Base-by-base conservation (phyloP, 2,113 vertebrate genomes). In the Erythrocebus patas region DNA sequence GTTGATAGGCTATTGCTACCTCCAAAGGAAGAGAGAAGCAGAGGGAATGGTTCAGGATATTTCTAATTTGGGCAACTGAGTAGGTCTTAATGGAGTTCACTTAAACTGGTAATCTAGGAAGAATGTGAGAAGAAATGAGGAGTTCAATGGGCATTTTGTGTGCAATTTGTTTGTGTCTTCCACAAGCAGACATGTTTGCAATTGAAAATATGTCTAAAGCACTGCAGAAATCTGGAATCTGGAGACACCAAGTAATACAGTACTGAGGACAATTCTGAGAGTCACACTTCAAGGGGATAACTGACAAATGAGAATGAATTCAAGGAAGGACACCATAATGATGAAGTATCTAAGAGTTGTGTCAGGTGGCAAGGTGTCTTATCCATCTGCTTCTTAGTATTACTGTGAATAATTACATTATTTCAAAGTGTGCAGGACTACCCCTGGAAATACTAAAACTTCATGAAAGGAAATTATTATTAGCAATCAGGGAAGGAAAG, bases 401-500 rank as follows among this genome's bases (percentile, higher is more conserved):
- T 38, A 8, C 2, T 13, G 20, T 20, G 57, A 64, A 20, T 55
- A 81, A 92, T 57, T 82, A 66, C 85, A 68, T 3, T 30, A 59
- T 38, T 78, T 83, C 38, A n/a, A 61, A 76, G 14, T 30, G 10
- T 48, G 9, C 16, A 48, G 45, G 57, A n/a, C 38, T 94, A 84
- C 14, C 30, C 35, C 82, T 23, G 50, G 14, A 25, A 38, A 55
- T 50, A 8, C 27, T 73, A 79, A 27, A 68, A 40, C 35, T 22
- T 43, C 79, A 79, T 75, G 59, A 38, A 82, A 92, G 13, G 27
- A 48, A 83, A 70, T 78, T 45, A 23, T 55, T 70, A 70, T 7
- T 61, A 85, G 76, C 27, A 35, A 25, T n/a, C n/a, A 81, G 30
- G n/a, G 17, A 85, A 96, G 17, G 4, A 73, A 93, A 82, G 57